Evolutionary conservation across 2,888 invertebrate species (phyloP), one percentile per base, ranked within the genome.

Genomic region (Pimpla rufipes): DNA sequence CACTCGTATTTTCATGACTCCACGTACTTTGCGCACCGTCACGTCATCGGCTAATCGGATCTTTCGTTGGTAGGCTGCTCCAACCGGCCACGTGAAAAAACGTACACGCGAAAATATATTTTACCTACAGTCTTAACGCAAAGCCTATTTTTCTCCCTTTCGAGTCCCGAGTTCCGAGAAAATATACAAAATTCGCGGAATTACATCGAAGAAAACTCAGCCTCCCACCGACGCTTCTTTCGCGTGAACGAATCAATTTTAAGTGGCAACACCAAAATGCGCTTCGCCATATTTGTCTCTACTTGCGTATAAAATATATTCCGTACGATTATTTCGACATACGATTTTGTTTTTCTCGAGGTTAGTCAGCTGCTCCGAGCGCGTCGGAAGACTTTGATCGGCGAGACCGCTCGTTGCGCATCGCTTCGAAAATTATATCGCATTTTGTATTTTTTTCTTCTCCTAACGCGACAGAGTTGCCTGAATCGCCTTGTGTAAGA

Each of bases 401-500:
- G 74, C 45, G 68, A 82, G 37, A 74, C 45, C 35, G 59, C 45
- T 82, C 42, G 18, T 29, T 35, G 47, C 59, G 18, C 40, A 78
- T 78, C 42, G 67, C 67, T 62, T 42, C 52, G 29, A 29, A 52
- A 52, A 52, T 21, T 1, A 52, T 42, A n/a, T n/a, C n/a, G n/a
- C n/a, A n/a, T n/a, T 35, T 29, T 35, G 37, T 62, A 52, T 37
- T 40, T 66, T 66, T 76, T 40, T 23, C 16, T 35, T 35, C 29
- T 42, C 8, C 4, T 42, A 66, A 59, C 37, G 64, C 64, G 79
- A 85, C 85, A 83, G 87, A 80, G 70, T 88, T 85, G 88, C 85
- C 88, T 88, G 88, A 85, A 85, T 87, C 89, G 86, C 88, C 87
- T 88, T 85, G 87, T 83, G 82, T 83, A 86, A 71, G 88, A 86